Percentiles rank a stretch among this genome's conserved stretches.
Conservation (phyloP, 1,140 invertebrate genomes). For the Anoplophora glabripennis region DNA sequence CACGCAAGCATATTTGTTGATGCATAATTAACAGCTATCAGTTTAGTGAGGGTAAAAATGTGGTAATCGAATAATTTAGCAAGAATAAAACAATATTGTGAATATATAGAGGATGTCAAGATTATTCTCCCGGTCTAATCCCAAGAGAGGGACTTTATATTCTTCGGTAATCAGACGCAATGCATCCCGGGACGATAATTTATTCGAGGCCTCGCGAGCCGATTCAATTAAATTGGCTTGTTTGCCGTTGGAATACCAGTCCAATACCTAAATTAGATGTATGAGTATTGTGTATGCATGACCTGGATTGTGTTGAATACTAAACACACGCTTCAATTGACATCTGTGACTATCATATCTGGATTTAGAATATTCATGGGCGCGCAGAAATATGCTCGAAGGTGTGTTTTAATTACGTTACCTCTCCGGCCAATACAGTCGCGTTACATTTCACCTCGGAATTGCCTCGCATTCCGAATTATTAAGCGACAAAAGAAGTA, state of each 20-base stretch:
- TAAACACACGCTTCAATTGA: slow-evolving; percentile 10
- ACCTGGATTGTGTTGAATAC: slow-evolving; percentile 11
- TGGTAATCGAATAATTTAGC: no score
- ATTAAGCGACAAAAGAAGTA: background rate
- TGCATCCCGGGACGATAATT: slow-evolving; percentile 3
- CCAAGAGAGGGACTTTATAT: no score
- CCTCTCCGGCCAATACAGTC: no score
- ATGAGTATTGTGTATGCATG: slow-evolving; percentile 14
- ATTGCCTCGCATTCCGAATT: background rate
- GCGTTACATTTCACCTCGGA: background rate
- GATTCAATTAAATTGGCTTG: slow-evolving; percentile 36
- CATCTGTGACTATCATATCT: slow-evolving; percentile 7
- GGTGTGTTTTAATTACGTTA: background rate
- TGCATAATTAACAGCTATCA: no score
- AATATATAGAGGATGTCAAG: no score
- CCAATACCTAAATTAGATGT: slow-evolving; percentile 29
- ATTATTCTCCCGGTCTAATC: no score
- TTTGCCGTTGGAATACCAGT: slow-evolving; percentile 27
- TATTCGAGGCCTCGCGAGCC: slow-evolving; percentile 18
- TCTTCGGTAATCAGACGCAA: no score
- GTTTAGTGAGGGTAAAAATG: no score
- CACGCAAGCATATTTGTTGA: no score
- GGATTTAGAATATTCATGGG: slow-evolving; percentile 7
- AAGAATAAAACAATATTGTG: no score
- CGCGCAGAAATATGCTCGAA: background rate